Percentiles rank a stretch among this genome's conserved stretches.
Conservation (phyloP, 2,888 invertebrate species). For the Allygus modestus region DNA sequence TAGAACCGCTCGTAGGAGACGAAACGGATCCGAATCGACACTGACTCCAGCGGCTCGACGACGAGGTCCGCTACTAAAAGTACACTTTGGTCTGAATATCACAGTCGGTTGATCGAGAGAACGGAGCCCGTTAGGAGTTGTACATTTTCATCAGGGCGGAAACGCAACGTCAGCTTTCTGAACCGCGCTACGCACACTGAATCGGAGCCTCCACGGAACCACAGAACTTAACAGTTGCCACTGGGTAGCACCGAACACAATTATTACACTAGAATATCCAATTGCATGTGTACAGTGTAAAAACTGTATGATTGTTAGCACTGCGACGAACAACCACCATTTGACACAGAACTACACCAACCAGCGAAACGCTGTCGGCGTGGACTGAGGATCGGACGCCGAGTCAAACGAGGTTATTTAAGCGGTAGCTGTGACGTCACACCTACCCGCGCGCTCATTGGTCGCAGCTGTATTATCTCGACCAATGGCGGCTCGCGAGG, state of each 20-base stretch:
- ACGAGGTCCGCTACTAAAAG: slow-evolving; percentile 13
- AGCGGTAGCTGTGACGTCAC: slow-evolving; percentile 52
- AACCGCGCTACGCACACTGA: slow-evolving; percentile 52
- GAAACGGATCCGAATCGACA: not conserved
- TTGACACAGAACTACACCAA: slow-evolving; percentile 60
- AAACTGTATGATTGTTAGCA: slow-evolving; percentile 69
- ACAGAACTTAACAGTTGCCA: slow-evolving; percentile 34
- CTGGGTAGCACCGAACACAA: slow-evolving; percentile 60
- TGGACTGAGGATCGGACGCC: slow-evolving; percentile 48
- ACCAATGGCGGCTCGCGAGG: slow-evolving; percentile 44
- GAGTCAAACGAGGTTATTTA: slow-evolving; percentile 49
- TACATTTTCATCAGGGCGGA: slow-evolving; percentile 65
- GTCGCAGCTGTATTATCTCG: slow-evolving; percentile 39
- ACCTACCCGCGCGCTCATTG: slow-evolving; percentile 36
- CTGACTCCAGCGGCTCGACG: slow-evolving; percentile 5
- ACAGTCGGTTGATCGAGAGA: slow-evolving; percentile 66
- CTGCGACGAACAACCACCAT: slow-evolving; percentile 69
- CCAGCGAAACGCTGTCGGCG: slow-evolving; percentile 61
- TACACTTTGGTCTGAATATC: slow-evolving; percentile 68
- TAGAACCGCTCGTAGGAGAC: slow-evolving; percentile 46
- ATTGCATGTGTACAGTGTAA: slow-evolving; percentile 70
- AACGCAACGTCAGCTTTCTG: slow-evolving; percentile 63
- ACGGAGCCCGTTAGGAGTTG: slow-evolving; percentile 56
- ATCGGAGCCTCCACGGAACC: not conserved
- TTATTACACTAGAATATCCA: slow-evolving; percentile 68